Percentiles rank a stretch among this genome's conserved stretches.
phyloP scores from a whole-genome alignment of 2,113 vertebrate species.

The Gobiocypris rarus region DNA sequence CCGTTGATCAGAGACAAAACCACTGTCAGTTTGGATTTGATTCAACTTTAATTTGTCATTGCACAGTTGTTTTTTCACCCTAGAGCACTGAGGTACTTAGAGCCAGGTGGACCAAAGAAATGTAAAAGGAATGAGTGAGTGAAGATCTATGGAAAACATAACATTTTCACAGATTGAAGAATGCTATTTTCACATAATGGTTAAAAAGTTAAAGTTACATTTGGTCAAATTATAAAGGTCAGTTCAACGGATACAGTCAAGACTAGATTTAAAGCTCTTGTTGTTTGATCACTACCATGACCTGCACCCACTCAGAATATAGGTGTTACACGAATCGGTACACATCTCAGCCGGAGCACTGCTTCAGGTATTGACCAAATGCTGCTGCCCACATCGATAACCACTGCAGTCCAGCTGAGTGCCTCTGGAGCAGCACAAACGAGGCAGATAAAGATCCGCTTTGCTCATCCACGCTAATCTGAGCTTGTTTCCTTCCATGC shows the following conservation, averaged over 20 bases:
- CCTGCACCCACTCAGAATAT: slow-evolving; percentile 42
- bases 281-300: slow-evolving; percentile 42
- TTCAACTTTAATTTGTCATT: slow-evolving; percentile 49
- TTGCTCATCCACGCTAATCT: slow-evolving; percentile 43
- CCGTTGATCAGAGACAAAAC: slow-evolving; percentile 54
- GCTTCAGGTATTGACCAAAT: slow-evolving; percentile 46
- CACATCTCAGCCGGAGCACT: slow-evolving; percentile 37
- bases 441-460: slow-evolving; percentile 47
- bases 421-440: slow-evolving; percentile 53
- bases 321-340: slow-evolving; percentile 49
- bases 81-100: slow-evolving; percentile 18
- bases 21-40: slow-evolving; percentile 47
- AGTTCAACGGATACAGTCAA: neutral
- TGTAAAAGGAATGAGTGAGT: neutral
- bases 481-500: slow-evolving; percentile 32
- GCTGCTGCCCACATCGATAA: slow-evolving; percentile 40
- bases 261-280: slow-evolving; percentile 19
- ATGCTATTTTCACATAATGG: neutral
- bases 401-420: slow-evolving; percentile 42
- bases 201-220: neutral
- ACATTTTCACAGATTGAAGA: neutral
- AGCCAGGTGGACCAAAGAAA: slow-evolving; percentile 4
- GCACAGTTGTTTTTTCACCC: slow-evolving; percentile 2
- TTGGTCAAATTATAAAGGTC: slow-evolving; percentile 12
- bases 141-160: neutral